These are phyloP conservation scores for Lonchura striata DNA, from an alignment of 2,113 vertebrate species.

Conservation along the genomic window DNA sequence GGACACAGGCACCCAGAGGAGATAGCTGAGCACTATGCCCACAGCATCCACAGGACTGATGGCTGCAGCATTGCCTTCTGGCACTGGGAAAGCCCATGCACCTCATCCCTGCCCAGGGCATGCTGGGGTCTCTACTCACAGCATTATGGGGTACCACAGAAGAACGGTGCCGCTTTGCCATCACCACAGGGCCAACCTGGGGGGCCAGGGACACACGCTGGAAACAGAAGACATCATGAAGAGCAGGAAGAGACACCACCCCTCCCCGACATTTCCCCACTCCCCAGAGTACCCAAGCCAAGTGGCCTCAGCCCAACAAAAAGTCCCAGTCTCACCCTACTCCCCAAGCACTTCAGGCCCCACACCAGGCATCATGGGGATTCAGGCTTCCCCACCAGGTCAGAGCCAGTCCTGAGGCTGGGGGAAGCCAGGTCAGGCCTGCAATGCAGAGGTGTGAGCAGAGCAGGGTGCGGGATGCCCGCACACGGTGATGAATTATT, in stretches of 20 bases:
- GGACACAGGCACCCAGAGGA: neutral
- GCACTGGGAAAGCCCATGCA: neutral
- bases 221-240: neutral
- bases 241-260: neutral
- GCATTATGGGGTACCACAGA: neutral
- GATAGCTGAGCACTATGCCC: neutral
- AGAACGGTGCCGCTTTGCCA: slow-evolving; percentile 2
- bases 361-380: neutral
- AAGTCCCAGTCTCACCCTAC: neutral
- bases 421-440: neutral
- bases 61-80: neutral
- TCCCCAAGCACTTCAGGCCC: neutral
- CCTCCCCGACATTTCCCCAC: neutral
- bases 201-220: slow-evolving; percentile 54
- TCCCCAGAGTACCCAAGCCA: neutral
- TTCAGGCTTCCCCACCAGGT: neutral
- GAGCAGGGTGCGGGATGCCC: neutral
- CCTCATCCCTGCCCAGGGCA: neutral
- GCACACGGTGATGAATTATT: slow-evolving; percentile 42
- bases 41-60: neutral
- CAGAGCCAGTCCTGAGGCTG: neutral
- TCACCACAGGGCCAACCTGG: slow-evolving; percentile 19
- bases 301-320: neutral
- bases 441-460: slow-evolving; percentile 18
- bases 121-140: neutral